Conservation (phyloP, 2,797 vertebrate genomes). For the Agapornis canus region DNA sequence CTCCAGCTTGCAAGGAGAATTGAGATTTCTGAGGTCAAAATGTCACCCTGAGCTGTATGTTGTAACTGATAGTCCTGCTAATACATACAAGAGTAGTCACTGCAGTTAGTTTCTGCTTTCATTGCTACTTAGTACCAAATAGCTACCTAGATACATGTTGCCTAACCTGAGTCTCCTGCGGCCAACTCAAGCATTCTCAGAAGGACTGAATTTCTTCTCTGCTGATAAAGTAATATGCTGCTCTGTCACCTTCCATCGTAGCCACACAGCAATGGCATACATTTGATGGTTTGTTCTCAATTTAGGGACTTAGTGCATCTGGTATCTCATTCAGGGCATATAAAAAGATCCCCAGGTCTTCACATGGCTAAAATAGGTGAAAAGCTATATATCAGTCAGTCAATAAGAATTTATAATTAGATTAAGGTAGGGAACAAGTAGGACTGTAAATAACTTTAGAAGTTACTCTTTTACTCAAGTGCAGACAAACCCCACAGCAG, state of each 20-base stretch:
- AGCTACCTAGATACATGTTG: background rate
- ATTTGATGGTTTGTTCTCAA: background rate
- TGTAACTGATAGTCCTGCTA: background rate
- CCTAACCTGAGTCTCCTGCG: background rate
- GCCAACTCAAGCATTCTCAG: background rate
- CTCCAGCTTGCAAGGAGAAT: background rate
- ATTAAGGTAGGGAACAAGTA: background rate
- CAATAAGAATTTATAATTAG: background rate
- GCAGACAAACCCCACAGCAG: background rate
- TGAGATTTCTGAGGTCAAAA: background rate
- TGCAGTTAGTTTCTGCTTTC: background rate
- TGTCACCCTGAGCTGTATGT: background rate
- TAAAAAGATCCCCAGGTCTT: background rate
- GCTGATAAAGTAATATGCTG: background rate
- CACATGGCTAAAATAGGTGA: background rate
- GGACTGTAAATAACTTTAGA: background rate
- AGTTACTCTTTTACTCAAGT: background rate
- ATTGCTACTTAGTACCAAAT: background rate
- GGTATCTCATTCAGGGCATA: background rate
- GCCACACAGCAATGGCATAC: rapidly evolving
- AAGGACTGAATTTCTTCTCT: background rate
- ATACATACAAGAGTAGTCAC: background rate
- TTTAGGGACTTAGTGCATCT: background rate
- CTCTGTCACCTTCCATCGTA: background rate
- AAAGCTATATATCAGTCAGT: background rate